These are phyloP conservation scores for Nannoperca australis DNA, from an alignment of 2,797 vertebrate species.

Conservation along the genomic window DNA sequence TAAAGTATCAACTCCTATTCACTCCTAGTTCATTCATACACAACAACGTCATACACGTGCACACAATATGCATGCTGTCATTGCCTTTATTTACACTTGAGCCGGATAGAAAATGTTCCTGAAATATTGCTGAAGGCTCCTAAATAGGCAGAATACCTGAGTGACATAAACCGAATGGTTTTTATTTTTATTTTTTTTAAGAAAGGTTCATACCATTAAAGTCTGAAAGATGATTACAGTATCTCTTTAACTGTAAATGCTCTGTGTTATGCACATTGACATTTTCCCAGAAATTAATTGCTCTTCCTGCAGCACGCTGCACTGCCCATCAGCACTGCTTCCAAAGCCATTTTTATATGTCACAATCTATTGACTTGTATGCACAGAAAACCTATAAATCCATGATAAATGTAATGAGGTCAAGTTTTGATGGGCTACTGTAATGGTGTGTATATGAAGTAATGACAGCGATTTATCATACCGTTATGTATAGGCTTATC, in stretches of 20 bases:
- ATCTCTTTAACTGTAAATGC: constrained; percentile 24
- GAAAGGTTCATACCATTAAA: not conserved
- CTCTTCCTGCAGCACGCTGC: not conserved
- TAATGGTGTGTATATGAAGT: constrained; percentile 33
- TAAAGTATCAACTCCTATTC: not conserved
- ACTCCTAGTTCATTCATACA: not conserved
- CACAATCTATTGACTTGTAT: constrained; percentile 56
- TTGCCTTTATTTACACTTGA: not conserved
- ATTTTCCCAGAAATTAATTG: constrained; percentile 26
- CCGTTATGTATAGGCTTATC: constrained; percentile 52
- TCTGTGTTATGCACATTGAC: constrained; percentile 19
- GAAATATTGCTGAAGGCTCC: not conserved
- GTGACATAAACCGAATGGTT: not conserved
- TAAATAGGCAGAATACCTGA: no score
- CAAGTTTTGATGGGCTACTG: constrained; percentile 45
- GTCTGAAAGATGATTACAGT: not conserved
- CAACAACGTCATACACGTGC: not conserved
- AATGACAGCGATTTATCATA: constrained; percentile 49
- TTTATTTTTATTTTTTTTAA: not conserved
- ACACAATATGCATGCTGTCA: not conserved
- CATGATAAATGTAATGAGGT: constrained; percentile 73
- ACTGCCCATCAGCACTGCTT: constrained; percentile 21
- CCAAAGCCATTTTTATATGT: constrained; percentile 57
- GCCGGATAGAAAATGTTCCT: not conserved
- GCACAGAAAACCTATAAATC: constrained; percentile 61